Percentiles rank a stretch among this genome's conserved stretches.
Conservation (phyloP, 2,888 invertebrate genomes). For the Drosophila multiciliata region DNA sequence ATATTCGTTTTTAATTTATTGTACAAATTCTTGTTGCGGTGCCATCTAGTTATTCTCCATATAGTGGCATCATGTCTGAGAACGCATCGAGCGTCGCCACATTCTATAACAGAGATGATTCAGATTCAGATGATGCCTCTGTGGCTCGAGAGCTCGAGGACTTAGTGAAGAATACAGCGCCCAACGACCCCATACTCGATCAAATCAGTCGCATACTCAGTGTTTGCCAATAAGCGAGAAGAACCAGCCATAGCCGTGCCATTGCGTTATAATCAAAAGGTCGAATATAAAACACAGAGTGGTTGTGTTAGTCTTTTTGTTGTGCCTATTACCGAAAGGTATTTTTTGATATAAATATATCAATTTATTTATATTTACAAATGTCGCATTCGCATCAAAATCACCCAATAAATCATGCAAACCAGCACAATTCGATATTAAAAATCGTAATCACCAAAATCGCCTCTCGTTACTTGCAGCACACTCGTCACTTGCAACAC, state of each 20-base stretch:
- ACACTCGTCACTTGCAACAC: slow-evolving; percentile 8
- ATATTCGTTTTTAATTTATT: slow-evolving; percentile 52
- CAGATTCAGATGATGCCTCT: slow-evolving; percentile 68
- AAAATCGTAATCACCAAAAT: slow-evolving; percentile 1
- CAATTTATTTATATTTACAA: slow-evolving; percentile 43
- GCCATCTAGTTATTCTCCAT: slow-evolving; percentile 58
- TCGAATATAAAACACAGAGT: slow-evolving; percentile 39
- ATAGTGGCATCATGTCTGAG: slow-evolving; percentile 33
- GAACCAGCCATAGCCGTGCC: slow-evolving; percentile 46
- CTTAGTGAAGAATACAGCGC: slow-evolving; percentile 41
- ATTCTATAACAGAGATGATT: slow-evolving; percentile 56
- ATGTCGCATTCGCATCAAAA: slow-evolving; percentile 42
- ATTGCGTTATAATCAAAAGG: slow-evolving; percentile 49
- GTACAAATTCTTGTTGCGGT: slow-evolving; percentile 38
- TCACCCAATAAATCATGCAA: slow-evolving; percentile 28
- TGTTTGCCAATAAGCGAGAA: slow-evolving; percentile 27
- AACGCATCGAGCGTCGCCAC: slow-evolving; percentile 51
- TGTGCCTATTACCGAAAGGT: slow-evolving; percentile 64
- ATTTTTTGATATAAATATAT: slow-evolving; percentile 43
- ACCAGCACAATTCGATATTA: slow-evolving; percentile 9
- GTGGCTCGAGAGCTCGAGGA: slow-evolving; percentile 50
- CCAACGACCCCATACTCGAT: slow-evolving; percentile 60
- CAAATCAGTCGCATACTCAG: slow-evolving; percentile 49
- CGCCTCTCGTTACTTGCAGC: slow-evolving; percentile 16
- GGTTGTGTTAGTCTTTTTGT: slow-evolving; percentile 22